phyloP scores from a whole-genome alignment of 37 sponge, comb jelly and placozoan genomes.

The Crambe crambe region DNA sequence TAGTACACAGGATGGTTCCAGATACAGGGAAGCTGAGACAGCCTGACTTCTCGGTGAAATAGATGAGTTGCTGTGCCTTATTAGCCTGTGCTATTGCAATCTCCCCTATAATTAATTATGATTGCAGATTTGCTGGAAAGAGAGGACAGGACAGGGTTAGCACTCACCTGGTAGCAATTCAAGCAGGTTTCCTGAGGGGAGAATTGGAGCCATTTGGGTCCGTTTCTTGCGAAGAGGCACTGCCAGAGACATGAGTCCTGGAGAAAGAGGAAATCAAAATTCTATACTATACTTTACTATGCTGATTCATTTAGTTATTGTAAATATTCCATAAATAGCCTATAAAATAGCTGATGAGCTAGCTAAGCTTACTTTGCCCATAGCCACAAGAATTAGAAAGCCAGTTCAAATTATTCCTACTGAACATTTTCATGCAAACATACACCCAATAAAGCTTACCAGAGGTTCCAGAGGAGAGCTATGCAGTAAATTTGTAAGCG shows the following conservation, averaged over 20 bases:
- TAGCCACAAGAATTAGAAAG: too few relatives aligned
- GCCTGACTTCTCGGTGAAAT: conserved; percentile 25
- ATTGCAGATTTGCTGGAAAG: not conserved
- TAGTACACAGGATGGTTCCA: conserved; percentile 60
- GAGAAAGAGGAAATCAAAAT: too few relatives aligned
- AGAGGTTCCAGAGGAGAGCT: too few relatives aligned
- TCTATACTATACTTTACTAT: not conserved
- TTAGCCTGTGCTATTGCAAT: conserved; percentile 36
- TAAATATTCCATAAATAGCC: too few relatives aligned
- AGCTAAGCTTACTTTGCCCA: too few relatives aligned
- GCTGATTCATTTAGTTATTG: too few relatives aligned
- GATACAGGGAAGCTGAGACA: not conserved
- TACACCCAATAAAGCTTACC: too few relatives aligned
- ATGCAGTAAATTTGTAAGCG: too few relatives aligned
- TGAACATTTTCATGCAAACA: too few relatives aligned
- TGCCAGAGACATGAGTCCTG: not conserved
- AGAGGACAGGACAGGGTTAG: not conserved
- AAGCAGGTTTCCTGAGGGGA: not conserved
- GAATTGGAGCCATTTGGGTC: not conserved
- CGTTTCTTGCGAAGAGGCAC: not conserved
- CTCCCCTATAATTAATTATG: conserved; percentile 22
- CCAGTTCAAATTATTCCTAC: too few relatives aligned
- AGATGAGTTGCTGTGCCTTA: conserved; percentile 35
- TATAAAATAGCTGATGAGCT: too few relatives aligned
- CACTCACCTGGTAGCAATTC: not conserved